phyloP scores from a whole-genome alignment of 2,113 vertebrate genomes.

The Nothocercus julius region DNA sequence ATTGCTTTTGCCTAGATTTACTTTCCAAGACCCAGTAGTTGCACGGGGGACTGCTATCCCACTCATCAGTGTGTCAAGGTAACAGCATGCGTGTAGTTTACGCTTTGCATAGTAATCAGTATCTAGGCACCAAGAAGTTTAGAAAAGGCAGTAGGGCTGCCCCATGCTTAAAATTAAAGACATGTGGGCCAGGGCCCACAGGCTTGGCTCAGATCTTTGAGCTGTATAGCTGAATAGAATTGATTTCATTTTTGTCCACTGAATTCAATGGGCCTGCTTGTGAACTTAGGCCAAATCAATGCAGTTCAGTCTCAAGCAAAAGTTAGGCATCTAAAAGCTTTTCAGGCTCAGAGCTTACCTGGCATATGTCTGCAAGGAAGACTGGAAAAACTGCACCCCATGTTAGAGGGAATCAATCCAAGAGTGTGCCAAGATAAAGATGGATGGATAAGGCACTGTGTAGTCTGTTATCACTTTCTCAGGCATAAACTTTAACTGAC shows the following conservation, averaged over 20 bases:
- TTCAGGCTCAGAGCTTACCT: background rate
- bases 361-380: background rate
- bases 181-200: background rate
- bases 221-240: background rate
- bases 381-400: background rate
- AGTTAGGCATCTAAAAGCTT: background rate
- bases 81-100: background rate
- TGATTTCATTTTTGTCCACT: background rate
- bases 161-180: background rate
- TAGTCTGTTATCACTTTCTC: background rate
- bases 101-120: background rate
- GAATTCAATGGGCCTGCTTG: background rate
- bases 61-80: background rate
- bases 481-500: background rate
- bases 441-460: background rate
- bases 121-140: background rate
- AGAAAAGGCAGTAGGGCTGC: background rate
- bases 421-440: background rate
- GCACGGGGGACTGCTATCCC: background rate
- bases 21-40: background rate
- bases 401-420: background rate
- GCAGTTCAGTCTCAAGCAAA: background rate
- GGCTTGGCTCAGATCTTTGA: background rate
- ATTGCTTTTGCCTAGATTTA: background rate
- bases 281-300: background rate